A percentile compares a stretch with the other conserved stretches of the same genome.
phyloP scores from a whole-genome alignment of 2,888 invertebrate species.

The Hirtodrosophila cameraria region DNA sequence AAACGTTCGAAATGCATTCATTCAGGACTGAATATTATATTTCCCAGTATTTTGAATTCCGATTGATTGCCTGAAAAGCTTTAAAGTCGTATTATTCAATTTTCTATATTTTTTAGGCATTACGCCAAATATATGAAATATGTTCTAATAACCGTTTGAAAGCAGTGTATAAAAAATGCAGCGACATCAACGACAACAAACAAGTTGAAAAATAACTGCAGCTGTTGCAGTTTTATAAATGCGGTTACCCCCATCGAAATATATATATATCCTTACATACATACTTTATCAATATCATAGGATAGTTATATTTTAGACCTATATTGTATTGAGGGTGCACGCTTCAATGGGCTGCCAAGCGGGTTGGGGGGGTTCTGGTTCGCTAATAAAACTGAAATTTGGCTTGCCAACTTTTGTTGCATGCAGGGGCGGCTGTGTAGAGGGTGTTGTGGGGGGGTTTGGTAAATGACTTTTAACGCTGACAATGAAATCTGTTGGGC shows the following conservation, averaged over 20 bases:
- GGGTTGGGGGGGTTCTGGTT: slow-evolving; percentile 6
- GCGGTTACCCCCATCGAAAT: slow-evolving; percentile 42
- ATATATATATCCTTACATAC: slow-evolving; percentile 1
- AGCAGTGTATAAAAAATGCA: slow-evolving; percentile 30
- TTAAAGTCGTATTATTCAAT: too few relatives aligned
- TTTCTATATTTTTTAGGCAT: too few relatives aligned
- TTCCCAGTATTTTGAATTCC: too few relatives aligned
- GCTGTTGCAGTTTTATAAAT: slow-evolving; percentile 79
- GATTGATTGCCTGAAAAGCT: too few relatives aligned
- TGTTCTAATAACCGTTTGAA: not conserved
- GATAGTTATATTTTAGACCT: slow-evolving; percentile 1
- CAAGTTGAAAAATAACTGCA: slow-evolving; percentile 74
- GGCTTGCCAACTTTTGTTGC: slow-evolving; percentile 47
- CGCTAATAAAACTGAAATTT: slow-evolving; percentile 36
- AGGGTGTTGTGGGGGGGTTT: not conserved
- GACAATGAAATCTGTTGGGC: slow-evolving; percentile 48
- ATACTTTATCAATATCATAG: slow-evolving; percentile 29
- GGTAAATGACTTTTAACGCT: slow-evolving; percentile 60
- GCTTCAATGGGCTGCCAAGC: slow-evolving; percentile 31
- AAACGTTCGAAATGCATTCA: too few relatives aligned
- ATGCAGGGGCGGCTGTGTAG: not conserved
- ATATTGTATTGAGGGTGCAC: slow-evolving; percentile 50
- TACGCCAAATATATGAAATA: too few relatives aligned
- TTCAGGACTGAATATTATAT: too few relatives aligned
- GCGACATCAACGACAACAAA: slow-evolving; percentile 62